A percentile compares a stretch with the other conserved stretches of the same genome.
Evolutionary conservation across 2,888 invertebrate genomes (phyloP).

Genomic region (Leptopilina syphax): DNA sequence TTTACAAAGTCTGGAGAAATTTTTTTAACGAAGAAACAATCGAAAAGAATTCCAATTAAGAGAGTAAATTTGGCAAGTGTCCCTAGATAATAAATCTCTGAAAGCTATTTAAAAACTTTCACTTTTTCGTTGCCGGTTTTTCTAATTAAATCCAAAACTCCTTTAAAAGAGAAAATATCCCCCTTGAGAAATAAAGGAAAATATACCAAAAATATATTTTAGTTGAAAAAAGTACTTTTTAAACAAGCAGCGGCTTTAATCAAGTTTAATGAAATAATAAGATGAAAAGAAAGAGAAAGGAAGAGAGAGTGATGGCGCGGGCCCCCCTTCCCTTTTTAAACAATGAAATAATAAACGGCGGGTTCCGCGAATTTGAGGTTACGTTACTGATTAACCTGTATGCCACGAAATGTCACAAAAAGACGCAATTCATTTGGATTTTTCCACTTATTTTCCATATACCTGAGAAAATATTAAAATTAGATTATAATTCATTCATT

Average conservation of each 20-base stretch:
- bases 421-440: conserved; percentile 32
- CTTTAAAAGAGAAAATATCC: background rate
- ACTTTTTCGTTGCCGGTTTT: conserved; percentile 1
- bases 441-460: conserved; percentile 6
- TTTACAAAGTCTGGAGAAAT: background rate
- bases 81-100: conserved; percentile 15
- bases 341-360: background rate
- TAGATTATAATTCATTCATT: background rate
- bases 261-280: conserved; percentile 23
- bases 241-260: background rate
- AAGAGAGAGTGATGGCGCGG: background rate
- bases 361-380: conserved; percentile 15
- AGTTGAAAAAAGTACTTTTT: background rate
- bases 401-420: conserved; percentile 21
- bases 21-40: background rate
- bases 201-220: background rate
- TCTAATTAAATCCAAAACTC: background rate
- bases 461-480: background rate
- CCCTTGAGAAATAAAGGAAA: background rate
- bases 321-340: too few species aligned
- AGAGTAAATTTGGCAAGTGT: background rate
- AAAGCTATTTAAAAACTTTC: conserved; percentile 26
- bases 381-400: conserved; percentile 34
- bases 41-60: conserved; percentile 2
- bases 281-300: conserved; percentile 24